Conservation (phyloP, 2,888 invertebrate genomes). For the Cheilosia pagana region DNA sequence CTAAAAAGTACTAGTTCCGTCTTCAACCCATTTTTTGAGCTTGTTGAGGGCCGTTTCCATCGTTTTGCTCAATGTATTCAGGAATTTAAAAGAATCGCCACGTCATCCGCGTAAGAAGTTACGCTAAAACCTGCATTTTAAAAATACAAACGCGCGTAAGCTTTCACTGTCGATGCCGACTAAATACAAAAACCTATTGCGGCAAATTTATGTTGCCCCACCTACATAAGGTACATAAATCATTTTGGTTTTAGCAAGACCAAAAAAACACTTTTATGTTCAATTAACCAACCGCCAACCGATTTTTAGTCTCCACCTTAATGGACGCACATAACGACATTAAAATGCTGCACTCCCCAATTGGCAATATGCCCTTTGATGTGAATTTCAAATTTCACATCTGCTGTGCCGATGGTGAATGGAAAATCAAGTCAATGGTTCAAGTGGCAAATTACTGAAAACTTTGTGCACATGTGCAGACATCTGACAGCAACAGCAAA, state of each 20-base stretch:
- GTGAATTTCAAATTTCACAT: conserved; percentile 39
- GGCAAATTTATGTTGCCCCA: too few species aligned
- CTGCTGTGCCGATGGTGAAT: conserved; percentile 41
- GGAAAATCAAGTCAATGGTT: conserved; percentile 26
- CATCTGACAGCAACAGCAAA: conserved; percentile 22
- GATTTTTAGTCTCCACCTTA: background rate
- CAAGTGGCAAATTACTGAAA: conserved; percentile 42
- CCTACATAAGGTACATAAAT: too few species aligned
- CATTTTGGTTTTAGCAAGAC: background rate
- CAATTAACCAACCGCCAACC: background rate
- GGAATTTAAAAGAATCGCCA: too few species aligned
- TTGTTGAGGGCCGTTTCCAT: too few species aligned
- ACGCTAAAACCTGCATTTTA: too few species aligned
- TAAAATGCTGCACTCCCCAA: conserved; percentile 43
- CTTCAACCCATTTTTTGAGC: too few species aligned
- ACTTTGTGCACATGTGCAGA: conserved; percentile 23
- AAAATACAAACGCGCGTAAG: too few species aligned
- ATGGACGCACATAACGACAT: conserved; percentile 3
- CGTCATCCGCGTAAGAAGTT: too few species aligned
- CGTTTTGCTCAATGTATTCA: too few species aligned
- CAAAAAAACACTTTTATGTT: background rate
- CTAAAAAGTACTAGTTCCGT: too few species aligned
- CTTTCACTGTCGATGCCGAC: too few species aligned
- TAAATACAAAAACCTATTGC: too few species aligned
- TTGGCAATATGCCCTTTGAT: conserved; percentile 64